phyloP scores from a whole-genome alignment of 2,888 invertebrate genomes.

The Ophioninae sp. region DNA sequence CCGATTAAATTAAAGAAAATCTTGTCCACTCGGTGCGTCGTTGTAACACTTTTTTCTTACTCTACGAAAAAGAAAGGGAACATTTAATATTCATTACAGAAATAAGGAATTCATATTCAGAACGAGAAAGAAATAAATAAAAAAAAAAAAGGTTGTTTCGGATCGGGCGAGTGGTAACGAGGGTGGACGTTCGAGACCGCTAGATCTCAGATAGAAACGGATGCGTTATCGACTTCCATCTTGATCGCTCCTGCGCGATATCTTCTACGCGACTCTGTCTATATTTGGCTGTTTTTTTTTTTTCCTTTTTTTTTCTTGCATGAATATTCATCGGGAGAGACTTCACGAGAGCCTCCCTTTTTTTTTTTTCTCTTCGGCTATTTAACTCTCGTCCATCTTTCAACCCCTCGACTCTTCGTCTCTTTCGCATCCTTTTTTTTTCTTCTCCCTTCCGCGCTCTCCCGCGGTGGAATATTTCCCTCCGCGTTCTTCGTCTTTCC shows the following conservation, averaged over 20 bases:
- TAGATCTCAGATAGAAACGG: slow-evolving; percentile 52
- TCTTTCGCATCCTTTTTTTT: background rate
- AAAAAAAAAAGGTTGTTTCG: background rate
- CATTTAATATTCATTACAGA: background rate
- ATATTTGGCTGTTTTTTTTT: slow-evolving; percentile 35
- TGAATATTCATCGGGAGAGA: slow-evolving; percentile 70
- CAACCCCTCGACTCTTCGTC: background rate
- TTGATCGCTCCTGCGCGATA: slow-evolving; percentile 69
- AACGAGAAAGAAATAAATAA: background rate
- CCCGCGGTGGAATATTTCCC: slow-evolving; percentile 60
- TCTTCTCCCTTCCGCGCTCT: slow-evolving; percentile 47
- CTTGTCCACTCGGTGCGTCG: background rate
- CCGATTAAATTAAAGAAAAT: too few species aligned
- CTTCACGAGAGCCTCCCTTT: slow-evolving; percentile 63
- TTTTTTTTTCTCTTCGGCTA: slow-evolving; percentile 43
- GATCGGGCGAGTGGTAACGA: background rate
- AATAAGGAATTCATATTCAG: background rate
- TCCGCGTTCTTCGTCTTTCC: background rate
- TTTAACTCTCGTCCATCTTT: slow-evolving; percentile 20
- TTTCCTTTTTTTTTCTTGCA: slow-evolving; percentile 60
- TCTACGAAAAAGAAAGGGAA: background rate
- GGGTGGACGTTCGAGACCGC: slow-evolving; percentile 13
- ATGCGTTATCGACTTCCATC: slow-evolving; percentile 67
- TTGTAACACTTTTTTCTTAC: background rate
- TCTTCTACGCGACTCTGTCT: slow-evolving; percentile 63